phyloP scores from a whole-genome alignment of 2,888 invertebrate species.

The Macaria liturata region DNA sequence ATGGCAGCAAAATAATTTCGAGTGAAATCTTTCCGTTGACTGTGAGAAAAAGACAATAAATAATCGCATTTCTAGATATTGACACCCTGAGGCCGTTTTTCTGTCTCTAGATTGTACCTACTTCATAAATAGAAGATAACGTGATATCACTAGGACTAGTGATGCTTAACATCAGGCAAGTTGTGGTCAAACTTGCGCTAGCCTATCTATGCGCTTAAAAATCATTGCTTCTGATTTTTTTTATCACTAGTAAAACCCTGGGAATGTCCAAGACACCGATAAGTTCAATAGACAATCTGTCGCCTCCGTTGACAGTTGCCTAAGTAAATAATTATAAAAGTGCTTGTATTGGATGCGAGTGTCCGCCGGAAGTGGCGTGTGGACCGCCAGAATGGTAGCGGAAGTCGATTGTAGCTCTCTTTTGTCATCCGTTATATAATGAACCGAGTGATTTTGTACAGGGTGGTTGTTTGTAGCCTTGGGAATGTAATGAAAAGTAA shows the following conservation, averaged over 20 bases:
- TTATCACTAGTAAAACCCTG: no score
- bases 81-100: no score
- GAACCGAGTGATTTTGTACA: conserved; percentile 19
- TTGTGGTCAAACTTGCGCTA: no score
- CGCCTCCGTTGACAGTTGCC: not conserved
- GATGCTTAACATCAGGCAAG: no score
- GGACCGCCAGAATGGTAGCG: conserved; percentile 36
- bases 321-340: not conserved
- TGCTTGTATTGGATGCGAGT: conserved; percentile 19
- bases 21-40: no score
- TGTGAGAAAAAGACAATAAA: no score
- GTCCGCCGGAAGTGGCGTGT: conserved; percentile 17
- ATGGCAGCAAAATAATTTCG: no score
- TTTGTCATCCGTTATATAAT: conserved; percentile 31
- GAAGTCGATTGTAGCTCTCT: conserved; percentile 59
- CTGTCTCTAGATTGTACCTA: no score
- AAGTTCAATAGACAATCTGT: conserved; percentile 11
- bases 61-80: no score
- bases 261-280: not conserved
- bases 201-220: no score
- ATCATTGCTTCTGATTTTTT: not conserved
- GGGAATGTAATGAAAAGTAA: not conserved
- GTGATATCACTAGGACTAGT: no score
- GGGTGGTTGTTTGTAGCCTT: conserved; percentile 7
- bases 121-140: no score